These are phyloP conservation scores for Ptychadena robeensis DNA, from an alignment of 2,797 vertebrate genomes.

Conservation along the genomic window DNA sequence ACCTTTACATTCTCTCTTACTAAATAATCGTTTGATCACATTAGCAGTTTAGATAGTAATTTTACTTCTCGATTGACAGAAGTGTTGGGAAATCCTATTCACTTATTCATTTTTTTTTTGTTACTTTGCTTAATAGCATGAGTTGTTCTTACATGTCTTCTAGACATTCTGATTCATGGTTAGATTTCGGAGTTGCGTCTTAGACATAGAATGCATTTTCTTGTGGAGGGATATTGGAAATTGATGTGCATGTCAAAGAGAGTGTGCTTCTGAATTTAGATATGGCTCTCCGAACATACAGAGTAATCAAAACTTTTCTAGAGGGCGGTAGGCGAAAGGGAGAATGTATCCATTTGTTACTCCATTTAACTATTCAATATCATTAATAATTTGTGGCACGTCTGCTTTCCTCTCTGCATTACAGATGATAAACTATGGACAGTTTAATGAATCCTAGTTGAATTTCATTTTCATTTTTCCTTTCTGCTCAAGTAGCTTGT, in stretches of 20 bases:
- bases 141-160: neutral
- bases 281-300: conserved; percentile 62
- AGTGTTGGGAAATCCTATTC: neutral
- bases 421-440: conserved; percentile 70
- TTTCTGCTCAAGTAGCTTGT: conserved; percentile 8
- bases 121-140: neutral
- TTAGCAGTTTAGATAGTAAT: too few species aligned
- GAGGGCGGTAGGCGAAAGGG: conserved; percentile 60
- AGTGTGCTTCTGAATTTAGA: conserved; percentile 63
- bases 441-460: conserved; percentile 66
- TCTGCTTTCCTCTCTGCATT: conserved; percentile 66
- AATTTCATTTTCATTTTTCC: neutral
- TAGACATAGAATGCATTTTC: conserved; percentile 63
- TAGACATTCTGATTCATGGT: conserved; percentile 16
- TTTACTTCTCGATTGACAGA: neutral
- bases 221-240: conserved; percentile 69
- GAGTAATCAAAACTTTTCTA: conserved; percentile 68
- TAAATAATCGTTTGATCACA: too few species aligned
- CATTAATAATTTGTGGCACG: conserved; percentile 75
- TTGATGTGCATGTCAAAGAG: conserved; percentile 70
- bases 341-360: conserved; percentile 75
- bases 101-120: neutral
- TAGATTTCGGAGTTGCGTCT: neutral
- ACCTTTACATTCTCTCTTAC: too few species aligned
- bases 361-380: conserved; percentile 75